Percentiles rank a stretch among this genome's conserved stretches.
Conservation (phyloP, 2,113 vertebrate species). For the Myotis lucifugus region DNA sequence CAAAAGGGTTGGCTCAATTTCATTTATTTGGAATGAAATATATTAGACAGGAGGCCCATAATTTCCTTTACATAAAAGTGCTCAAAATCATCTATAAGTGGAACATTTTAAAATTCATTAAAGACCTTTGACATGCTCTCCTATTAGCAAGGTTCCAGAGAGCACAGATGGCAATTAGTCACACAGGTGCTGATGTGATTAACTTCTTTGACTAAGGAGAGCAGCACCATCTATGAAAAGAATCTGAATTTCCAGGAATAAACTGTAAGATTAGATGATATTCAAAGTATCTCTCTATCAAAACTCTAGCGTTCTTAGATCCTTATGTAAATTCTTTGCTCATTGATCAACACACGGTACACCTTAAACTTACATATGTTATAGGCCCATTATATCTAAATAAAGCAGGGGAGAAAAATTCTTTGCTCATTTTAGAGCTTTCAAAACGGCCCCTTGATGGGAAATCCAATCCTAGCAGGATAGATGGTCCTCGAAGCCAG, state of each 20-base stretch:
- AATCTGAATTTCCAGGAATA: neutral
- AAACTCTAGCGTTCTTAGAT: neutral
- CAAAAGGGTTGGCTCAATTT: neutral
- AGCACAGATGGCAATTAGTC: constrained; percentile 34
- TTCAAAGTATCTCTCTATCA: neutral
- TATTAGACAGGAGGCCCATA: constrained; percentile 23
- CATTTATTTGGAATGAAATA: constrained; percentile 8
- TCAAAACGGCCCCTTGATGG: neutral
- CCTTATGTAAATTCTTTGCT: neutral
- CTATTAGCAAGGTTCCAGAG: neutral
- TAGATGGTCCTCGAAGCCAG: neutral
- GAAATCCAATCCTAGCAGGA: neutral
- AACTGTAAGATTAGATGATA: neutral
- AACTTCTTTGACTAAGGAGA: constrained; percentile 15
- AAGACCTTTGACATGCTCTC: constrained; percentile 27
- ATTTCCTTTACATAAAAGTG: constrained; percentile 49
- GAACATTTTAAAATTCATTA: constrained; percentile 54
- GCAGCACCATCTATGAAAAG: neutral
- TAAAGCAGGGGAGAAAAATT: neutral
- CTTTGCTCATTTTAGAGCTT: neutral
- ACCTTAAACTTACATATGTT: neutral
- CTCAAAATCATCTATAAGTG: constrained; percentile 9
- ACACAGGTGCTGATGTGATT: constrained; percentile 7
- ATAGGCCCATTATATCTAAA: neutral
- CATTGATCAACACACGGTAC: neutral